Conservation (phyloP, 1,140 invertebrate genomes). For the Papilio xuthus region DNA sequence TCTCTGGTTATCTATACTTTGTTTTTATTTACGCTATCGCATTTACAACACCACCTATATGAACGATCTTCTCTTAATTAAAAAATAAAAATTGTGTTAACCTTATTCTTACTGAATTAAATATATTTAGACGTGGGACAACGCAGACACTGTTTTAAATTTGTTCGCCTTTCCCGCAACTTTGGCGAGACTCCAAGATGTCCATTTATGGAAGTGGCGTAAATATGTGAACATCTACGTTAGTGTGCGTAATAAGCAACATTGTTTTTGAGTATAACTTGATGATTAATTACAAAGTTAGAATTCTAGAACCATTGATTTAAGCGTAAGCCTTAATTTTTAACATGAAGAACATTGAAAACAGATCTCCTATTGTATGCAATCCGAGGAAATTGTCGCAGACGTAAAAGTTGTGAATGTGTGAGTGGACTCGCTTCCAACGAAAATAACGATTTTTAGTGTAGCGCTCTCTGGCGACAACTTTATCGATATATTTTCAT, state of each 20-base stretch:
- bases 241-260: conserved; percentile 28
- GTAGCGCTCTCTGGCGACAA: background rate
- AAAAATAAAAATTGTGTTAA: background rate
- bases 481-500: background rate
- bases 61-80: background rate
- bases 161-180: conserved; percentile 11
- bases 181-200: conserved; percentile 37
- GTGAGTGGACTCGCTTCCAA: conserved; percentile 26
- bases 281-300: background rate
- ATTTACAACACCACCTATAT: background rate
- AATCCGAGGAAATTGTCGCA: background rate
- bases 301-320: background rate
- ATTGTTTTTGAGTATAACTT: background rate
- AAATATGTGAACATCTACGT: background rate
- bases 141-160: conserved; percentile 5
- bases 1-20: background rate
- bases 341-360: background rate
- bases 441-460: conserved; percentile 39
- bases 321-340: background rate
- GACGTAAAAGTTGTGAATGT: conserved; percentile 29
- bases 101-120: background rate
- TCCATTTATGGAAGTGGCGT: conserved; percentile 28
- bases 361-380: background rate
- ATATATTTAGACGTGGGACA: background rate
- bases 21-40: background rate